These are phyloP conservation scores for Loxodonta africana DNA, from an alignment of 2,113 vertebrate species.

Conservation along the genomic window DNA sequence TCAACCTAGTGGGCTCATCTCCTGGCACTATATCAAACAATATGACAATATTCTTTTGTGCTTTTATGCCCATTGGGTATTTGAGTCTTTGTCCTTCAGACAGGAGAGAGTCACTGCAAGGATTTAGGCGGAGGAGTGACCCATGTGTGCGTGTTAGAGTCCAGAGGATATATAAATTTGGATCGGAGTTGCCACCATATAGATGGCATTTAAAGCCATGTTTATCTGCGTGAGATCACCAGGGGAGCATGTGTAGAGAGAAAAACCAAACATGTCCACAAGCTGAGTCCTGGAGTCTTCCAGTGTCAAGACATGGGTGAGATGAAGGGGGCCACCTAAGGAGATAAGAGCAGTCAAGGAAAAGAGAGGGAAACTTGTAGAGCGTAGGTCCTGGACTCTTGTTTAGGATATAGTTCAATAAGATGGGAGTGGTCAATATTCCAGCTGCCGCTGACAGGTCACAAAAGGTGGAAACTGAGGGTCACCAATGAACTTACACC, in stretches of 20 bases:
- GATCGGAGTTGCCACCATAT: not conserved
- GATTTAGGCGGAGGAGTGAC: not conserved
- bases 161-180: not conserved
- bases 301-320: not conserved
- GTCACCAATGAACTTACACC: not conserved
- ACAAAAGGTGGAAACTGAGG: not conserved
- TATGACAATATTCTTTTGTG: not conserved
- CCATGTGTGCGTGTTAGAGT: not conserved
- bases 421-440: not conserved
- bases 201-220: not conserved
- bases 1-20: not conserved
- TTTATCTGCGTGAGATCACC: not conserved
- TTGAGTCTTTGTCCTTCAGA: not conserved
- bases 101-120: not conserved
- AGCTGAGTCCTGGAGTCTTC: not conserved
- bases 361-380: not conserved
- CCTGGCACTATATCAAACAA: not conserved
- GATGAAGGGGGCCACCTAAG: not conserved
- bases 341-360: not conserved
- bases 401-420: not conserved
- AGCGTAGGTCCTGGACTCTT: not conserved
- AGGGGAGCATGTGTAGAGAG: not conserved
- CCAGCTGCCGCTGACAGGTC: not conserved
- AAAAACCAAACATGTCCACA: not conserved
- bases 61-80: not conserved